Base-by-base conservation (phyloP, 2,797 vertebrate genomes). In the Gobionotothen gibberifrons region DNA sequence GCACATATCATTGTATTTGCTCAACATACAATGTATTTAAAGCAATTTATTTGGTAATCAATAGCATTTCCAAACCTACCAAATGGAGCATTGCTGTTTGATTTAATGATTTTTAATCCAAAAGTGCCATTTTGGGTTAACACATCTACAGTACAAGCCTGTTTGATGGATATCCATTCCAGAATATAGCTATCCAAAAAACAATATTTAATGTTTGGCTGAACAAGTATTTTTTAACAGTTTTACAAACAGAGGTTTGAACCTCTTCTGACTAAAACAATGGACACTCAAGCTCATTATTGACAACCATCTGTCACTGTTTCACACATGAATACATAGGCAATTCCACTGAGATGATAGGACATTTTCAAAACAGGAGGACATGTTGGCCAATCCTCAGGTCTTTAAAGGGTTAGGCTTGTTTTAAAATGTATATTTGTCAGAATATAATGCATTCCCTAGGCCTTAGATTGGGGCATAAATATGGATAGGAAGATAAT, bases 241-340 rank as follows among this genome's bases (percentile, higher is more conserved):
- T 26, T 73, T 69, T 68, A 64, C 15, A 64, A 43, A 62, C 9
- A 19, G 29, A 40, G 9, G 21, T 44, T 67, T 79, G 44, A 63
- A 43, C 8, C 26, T 49, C 75, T 13, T 54, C 59, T 39, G 49
- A 71, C 56, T 51, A 64, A 79, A 74, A 74, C n/a, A 15, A 54
- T 58, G 9, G 60, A 75, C 42, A 42, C 68, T 39, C 60, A 22
- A 26, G 26, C 71, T 81, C 59, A 62, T 81, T 68, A 77, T 10
- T 80, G 70, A 83, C 72, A 72, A 54, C 55, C 66, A 63, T 79
- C 76, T 55, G 51, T 48, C 52, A 74, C 58, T 12, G 43, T 52
- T 73, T 48, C 56, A 72, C 43, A 58, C 63, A 70, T 70, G 69
- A 81, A 74, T 70, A 80, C 74, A 77, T 56, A 32, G 62, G 48